These are phyloP conservation scores for Agonopterix alstromeriana DNA, from an alignment of 2,888 invertebrate genomes.

Conservation along the genomic window DNA sequence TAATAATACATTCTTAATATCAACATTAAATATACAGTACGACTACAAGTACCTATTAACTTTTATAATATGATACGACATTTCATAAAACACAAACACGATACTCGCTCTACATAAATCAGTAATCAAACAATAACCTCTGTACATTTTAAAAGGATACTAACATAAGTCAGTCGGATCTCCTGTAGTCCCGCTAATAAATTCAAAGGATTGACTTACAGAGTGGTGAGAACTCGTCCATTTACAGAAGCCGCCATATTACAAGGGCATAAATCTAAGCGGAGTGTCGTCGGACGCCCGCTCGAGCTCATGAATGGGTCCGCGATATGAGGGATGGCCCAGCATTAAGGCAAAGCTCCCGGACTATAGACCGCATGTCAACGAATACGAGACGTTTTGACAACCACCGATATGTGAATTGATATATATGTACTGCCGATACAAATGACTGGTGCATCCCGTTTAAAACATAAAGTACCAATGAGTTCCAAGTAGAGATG, in stretches of 20 bases:
- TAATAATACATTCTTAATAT: too few species aligned
- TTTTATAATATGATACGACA: not conserved
- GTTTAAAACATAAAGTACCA: constrained; percentile 2
- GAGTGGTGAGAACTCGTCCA: constrained; percentile 66
- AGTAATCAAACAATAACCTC: constrained; percentile 57
- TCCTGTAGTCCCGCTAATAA: constrained; percentile 49
- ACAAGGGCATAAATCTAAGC: constrained; percentile 67
- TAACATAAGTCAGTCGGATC: constrained; percentile 45
- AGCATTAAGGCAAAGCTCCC: constrained; percentile 33
- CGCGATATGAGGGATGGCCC: constrained; percentile 62
- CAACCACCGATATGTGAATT: constrained; percentile 63
- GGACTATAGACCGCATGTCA: constrained; percentile 37
- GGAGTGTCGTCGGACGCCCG: constrained; percentile 38
- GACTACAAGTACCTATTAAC: too few species aligned
- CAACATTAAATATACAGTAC: too few species aligned
- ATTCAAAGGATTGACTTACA: constrained; percentile 62
- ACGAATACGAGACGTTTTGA: constrained; percentile 58
- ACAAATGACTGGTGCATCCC: constrained; percentile 13
- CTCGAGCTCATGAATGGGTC: constrained; percentile 46
- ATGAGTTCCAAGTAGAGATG: not conserved
- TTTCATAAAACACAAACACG: not conserved
- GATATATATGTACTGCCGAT: constrained; percentile 59
- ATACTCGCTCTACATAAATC: constrained; percentile 40
- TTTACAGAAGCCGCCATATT: constrained; percentile 66
- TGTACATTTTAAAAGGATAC: constrained; percentile 40